Evolutionary conservation across 37 sponge, comb jelly and placozoan species (phyloP).

Genomic region (Lycopodina hypogea): DNA sequence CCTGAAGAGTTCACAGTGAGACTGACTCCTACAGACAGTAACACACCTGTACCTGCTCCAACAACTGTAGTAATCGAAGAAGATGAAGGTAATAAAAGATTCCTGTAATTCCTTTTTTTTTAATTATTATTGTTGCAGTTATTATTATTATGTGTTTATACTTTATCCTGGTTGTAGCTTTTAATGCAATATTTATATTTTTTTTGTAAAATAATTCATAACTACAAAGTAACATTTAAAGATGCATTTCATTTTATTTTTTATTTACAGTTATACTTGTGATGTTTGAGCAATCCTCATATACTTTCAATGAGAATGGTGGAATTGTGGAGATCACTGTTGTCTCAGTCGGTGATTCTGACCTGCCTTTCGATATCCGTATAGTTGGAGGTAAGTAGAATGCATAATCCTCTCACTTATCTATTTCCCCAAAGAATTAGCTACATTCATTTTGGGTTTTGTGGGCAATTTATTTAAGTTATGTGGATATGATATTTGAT

Average conservation of each 20-base stretch:
- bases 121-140: too few relatives aligned
- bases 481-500: too few relatives aligned
- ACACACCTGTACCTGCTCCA: conserved; percentile 2
- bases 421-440: too few relatives aligned
- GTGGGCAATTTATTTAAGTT: too few relatives aligned
- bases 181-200: too few relatives aligned
- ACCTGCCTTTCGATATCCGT: neutral
- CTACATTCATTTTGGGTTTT: too few relatives aligned
- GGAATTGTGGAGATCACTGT: neutral
- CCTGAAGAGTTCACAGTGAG: neutral
- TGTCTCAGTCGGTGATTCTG: neutral
- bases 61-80: conserved; percentile 36
- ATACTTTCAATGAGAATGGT: conserved; percentile 1
- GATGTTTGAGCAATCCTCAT: neutral
- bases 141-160: too few relatives aligned
- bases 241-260: neutral
- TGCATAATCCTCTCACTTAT: too few relatives aligned
- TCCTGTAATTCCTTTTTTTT: neutral
- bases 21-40: neutral
- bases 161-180: too few relatives aligned
- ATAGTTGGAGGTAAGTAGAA: conserved; percentile 19
- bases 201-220: too few relatives aligned
- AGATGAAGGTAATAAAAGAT: conserved; percentile 32
- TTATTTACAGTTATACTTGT: neutral
- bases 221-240: too few relatives aligned